phyloP scores from a whole-genome alignment of 2,797 vertebrate species.

The Falco novaeseelandiae region DNA sequence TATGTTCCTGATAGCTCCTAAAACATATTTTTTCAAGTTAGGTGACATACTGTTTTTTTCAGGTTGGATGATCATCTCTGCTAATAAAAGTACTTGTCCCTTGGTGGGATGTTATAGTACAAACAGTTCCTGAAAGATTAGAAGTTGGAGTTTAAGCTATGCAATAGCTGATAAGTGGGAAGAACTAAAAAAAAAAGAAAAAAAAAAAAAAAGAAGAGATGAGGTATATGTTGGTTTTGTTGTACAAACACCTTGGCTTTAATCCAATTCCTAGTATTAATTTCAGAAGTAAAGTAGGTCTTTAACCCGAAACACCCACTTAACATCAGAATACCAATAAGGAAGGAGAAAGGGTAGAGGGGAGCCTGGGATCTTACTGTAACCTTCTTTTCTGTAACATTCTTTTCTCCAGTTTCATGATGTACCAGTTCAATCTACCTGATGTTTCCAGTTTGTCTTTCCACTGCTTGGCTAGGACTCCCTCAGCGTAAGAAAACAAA shows the following conservation, averaged over 20 bases:
- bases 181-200: background rate
- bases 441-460: background rate
- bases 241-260: fast-evolving
- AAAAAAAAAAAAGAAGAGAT: background rate
- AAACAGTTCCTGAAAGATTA: background rate
- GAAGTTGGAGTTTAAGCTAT: background rate
- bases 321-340: background rate
- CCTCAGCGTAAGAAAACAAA: background rate
- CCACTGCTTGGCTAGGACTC: background rate
- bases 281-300: background rate
- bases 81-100: background rate
- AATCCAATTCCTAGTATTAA: background rate
- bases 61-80: background rate
- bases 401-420: background rate
- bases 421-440: background rate
- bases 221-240: background rate
- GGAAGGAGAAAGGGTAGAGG: background rate
- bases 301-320: background rate
- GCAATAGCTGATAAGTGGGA: background rate
- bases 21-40: background rate
- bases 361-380: background rate
- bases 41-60: background rate
- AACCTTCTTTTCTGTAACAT: background rate
- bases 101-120: background rate
- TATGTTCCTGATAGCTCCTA: background rate